These are phyloP conservation scores for Ranitomeya variabilis DNA, from an alignment of 2,113 vertebrate genomes.

Conservation along the genomic window DNA sequence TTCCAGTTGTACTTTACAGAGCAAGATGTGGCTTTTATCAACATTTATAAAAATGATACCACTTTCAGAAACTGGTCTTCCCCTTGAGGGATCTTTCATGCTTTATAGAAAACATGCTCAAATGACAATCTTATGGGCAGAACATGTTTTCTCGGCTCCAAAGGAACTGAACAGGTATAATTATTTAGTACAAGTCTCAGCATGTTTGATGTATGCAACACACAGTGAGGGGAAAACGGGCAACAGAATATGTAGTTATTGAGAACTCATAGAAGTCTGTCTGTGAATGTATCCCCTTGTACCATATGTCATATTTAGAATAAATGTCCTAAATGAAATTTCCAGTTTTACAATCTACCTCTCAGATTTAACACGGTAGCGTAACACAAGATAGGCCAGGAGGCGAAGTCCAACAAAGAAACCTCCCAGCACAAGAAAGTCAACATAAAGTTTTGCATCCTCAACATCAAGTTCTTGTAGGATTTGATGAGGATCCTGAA, in stretches of 20 bases:
- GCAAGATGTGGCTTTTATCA: not conserved
- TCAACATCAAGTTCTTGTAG: slow-evolving; percentile 90
- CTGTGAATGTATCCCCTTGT: not conserved
- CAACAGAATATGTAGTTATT: not conserved
- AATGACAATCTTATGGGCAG: not conserved
- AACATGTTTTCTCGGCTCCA: not conserved
- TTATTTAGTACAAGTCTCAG: slow-evolving; percentile 4
- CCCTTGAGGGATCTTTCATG: not conserved
- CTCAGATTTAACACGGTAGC: slow-evolving; percentile 94
- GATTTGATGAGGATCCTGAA: slow-evolving; percentile 88
- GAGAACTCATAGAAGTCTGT: slow-evolving; percentile 7
- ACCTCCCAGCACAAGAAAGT: slow-evolving; percentile 92
- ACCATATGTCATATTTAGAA: not conserved
- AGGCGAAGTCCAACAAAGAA: slow-evolving; percentile 92
- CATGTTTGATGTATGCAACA: not conserved
- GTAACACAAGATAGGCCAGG: slow-evolving; percentile 91
- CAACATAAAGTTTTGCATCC: slow-evolving; percentile 93
- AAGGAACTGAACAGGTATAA: not conserved
- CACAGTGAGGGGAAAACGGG: not conserved
- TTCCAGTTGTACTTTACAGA: not conserved
- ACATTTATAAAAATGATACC: not conserved
- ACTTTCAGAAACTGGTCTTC: not conserved
- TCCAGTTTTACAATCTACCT: slow-evolving; percentile 74
- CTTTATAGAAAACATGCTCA: slow-evolving; percentile 34
- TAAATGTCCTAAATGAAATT: not conserved